Percentiles rank a stretch among this genome's conserved stretches.
phyloP scores from a whole-genome alignment of 2,797 vertebrate genomes.

The Kryptopterus vitreolus region DNA sequence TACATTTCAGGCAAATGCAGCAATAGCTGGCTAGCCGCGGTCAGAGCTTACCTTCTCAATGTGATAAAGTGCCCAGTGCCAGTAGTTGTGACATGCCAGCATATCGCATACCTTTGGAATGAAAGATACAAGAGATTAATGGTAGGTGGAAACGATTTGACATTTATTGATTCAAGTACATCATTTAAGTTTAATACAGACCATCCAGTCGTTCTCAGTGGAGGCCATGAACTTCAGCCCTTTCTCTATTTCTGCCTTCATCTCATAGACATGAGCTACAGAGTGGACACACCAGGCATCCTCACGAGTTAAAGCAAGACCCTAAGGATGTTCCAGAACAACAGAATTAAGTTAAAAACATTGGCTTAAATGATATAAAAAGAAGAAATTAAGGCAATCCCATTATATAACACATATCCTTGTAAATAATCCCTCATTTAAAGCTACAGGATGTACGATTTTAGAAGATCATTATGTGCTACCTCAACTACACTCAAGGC shows the following conservation, averaged over 20 bases:
- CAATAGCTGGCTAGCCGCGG: too few species aligned
- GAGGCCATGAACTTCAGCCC: conserved; percentile 85
- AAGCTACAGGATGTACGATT: background rate
- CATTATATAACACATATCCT: background rate
- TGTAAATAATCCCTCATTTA: background rate
- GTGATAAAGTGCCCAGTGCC: conserved; percentile 93
- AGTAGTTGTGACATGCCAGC: conserved; percentile 92
- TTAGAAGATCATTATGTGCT: background rate
- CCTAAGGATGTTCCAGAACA: conserved; percentile 66
- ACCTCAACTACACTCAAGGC: too few species aligned
- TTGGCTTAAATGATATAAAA: background rate
- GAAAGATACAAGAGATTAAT: conserved; percentile 1
- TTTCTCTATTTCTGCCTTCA: conserved; percentile 84
- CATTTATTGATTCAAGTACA: too few species aligned
- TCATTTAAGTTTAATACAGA: conserved; percentile 52
- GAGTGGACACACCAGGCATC: conserved; percentile 90
- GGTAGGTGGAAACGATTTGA: background rate
- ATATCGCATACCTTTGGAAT: conserved; percentile 78
- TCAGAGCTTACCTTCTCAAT: conserved; percentile 90
- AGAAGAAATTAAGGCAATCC: background rate
- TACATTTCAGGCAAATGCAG: too few species aligned
- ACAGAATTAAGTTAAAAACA: background rate
- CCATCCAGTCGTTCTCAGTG: conserved; percentile 88
- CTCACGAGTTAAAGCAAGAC: conserved; percentile 74
- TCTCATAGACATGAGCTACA: conserved; percentile 88